Conservation (phyloP, 92 coral and sea anemone genomes). For the Pocillopora grandis region DNA sequence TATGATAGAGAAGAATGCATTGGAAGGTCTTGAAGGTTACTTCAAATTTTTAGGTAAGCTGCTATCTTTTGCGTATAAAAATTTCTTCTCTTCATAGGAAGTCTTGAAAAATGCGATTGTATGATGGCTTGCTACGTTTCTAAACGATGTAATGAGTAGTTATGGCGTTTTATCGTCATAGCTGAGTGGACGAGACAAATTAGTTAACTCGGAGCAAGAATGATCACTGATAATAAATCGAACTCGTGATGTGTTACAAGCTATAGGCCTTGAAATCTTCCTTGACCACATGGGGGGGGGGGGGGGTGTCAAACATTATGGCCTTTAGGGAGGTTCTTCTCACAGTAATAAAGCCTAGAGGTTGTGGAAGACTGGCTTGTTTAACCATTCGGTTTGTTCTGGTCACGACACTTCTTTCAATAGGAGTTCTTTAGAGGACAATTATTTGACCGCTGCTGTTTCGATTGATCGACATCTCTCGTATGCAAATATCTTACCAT, state of each 20-base stretch:
- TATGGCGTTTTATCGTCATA: too few relatives aligned
- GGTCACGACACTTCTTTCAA: neutral
- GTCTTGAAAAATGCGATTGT: neutral
- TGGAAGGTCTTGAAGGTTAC: slow-evolving; percentile 82
- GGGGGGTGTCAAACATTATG: too few relatives aligned
- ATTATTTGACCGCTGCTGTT: neutral
- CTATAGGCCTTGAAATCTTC: neutral
- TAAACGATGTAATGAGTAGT: too few relatives aligned
- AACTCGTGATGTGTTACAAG: neutral
- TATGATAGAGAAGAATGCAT: slow-evolving; percentile 89
- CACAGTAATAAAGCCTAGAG: too few relatives aligned
- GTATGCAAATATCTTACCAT: slow-evolving; percentile 1
- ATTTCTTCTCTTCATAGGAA: neutral
- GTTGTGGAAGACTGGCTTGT: neutral
- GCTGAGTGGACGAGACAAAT: too few relatives aligned
- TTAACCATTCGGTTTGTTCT: neutral
- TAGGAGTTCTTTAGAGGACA: neutral
- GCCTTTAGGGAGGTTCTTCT: too few relatives aligned
- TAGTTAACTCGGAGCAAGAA: too few relatives aligned
- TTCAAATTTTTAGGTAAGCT: slow-evolving; percentile 85
- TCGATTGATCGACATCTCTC: neutral
- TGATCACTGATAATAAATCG: too few relatives aligned
- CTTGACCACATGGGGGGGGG: too few relatives aligned
- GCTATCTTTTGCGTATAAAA: neutral
- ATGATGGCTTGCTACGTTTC: neutral